Evolutionary conservation across 1,140 invertebrate species (phyloP).

Genomic region (Drosophila pallidifrons): DNA sequence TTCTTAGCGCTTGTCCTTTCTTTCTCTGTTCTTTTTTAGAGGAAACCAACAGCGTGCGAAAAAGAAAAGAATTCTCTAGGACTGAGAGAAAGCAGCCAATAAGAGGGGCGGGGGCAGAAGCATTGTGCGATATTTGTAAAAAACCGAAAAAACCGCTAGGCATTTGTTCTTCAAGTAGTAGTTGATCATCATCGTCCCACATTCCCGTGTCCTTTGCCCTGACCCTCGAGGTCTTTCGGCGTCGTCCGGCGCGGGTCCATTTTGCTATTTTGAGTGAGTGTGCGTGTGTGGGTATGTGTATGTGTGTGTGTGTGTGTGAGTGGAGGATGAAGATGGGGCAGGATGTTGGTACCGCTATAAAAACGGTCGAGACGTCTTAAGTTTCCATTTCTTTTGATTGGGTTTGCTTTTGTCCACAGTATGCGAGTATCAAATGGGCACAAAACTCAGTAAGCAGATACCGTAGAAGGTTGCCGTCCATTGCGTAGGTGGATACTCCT

Average conservation of each 20-base stretch:
- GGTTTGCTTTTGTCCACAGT: conserved; percentile 39
- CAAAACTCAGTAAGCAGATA: conserved; percentile 59
- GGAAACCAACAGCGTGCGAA: conserved; percentile 53
- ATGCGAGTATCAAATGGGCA: conserved; percentile 27
- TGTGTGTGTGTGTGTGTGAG: background rate
- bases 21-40: conserved; percentile 21
- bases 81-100: conserved; percentile 1
- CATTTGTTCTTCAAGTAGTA: conserved; percentile 75
- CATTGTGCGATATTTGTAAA: background rate
- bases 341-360: conserved; percentile 80
- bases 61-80: conserved; percentile 32
- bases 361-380: conserved; percentile 73
- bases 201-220: conserved; percentile 20
- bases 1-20: conserved; percentile 18
- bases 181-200: conserved; percentile 61
- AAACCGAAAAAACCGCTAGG: conserved; percentile 60
- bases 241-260: conserved; percentile 60
- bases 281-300: background rate
- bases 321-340: conserved; percentile 48
- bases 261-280: conserved; percentile 41
- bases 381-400: conserved; percentile 60
- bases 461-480: conserved; percentile 50
- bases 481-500: conserved; percentile 52
- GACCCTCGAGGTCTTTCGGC: background rate
- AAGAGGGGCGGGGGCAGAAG: background rate